These are phyloP conservation scores for Megalops atlanticus DNA, from an alignment of 2,113 vertebrate species.

Conservation along the genomic window DNA sequence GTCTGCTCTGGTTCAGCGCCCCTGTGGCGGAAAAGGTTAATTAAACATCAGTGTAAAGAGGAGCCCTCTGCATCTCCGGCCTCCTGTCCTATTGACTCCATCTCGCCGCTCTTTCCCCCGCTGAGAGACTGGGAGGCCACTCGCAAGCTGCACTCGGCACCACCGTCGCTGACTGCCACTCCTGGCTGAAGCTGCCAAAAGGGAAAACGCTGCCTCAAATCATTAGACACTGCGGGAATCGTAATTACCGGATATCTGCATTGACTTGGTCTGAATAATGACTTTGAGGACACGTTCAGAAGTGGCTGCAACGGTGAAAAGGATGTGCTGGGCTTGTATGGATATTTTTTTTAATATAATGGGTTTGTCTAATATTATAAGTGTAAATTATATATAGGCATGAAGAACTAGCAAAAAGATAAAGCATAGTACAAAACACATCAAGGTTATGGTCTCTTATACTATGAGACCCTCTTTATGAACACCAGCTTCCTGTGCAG, in stretches of 20 bases:
- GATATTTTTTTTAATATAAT: no score
- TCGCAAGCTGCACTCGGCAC: background rate
- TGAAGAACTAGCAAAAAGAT: background rate
- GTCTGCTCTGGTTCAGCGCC: background rate
- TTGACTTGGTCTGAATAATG: background rate
- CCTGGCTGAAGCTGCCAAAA: background rate
- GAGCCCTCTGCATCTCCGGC: background rate
- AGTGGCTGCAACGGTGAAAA: background rate
- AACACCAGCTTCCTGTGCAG: no score
- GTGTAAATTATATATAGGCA: background rate
- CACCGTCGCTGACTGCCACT: background rate
- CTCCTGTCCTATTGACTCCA: background rate
- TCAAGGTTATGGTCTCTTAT: no score
- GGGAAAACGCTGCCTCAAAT: background rate
- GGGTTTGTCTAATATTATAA: background rate
- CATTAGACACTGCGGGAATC: background rate
- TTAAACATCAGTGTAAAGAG: background rate
- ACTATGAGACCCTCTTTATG: no score
- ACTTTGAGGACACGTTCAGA: background rate
- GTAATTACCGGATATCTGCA: background rate
- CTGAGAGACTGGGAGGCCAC: slow-evolving; percentile 1
- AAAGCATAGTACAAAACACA: background rate
- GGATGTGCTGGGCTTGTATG: background rate
- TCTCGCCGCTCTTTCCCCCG: background rate
- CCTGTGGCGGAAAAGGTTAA: background rate